Evolutionary conservation across 2,888 invertebrate genomes (phyloP).

Genomic region (Chymomyza fuscimana): DNA sequence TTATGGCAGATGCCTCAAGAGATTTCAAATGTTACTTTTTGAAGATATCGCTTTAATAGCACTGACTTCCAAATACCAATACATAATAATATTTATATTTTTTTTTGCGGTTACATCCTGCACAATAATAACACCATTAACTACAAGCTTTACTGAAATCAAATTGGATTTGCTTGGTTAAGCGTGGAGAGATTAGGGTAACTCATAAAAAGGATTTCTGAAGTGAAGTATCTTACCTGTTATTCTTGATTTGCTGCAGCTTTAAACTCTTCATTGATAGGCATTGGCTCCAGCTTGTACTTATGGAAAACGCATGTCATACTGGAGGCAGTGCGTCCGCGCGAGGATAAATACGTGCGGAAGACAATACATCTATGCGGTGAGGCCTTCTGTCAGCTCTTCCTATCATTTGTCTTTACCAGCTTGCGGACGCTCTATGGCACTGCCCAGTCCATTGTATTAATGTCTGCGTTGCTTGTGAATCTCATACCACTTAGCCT

Average conservation of each 20-base stretch:
- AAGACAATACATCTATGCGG: conserved; percentile 78
- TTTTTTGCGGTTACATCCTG: too few species aligned
- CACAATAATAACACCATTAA: too few species aligned
- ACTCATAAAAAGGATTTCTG: neutral
- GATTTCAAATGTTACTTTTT: too few species aligned
- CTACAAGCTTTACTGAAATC: too few species aligned
- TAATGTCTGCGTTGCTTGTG: conserved; percentile 78
- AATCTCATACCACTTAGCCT: conserved; percentile 78
- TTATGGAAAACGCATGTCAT: conserved; percentile 78
- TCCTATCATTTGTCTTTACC: conserved; percentile 79
- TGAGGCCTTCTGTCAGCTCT: conserved; percentile 79
- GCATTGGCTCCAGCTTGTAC: conserved; percentile 77
- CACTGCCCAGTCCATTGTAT: conserved; percentile 77
- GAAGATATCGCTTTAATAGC: too few species aligned
- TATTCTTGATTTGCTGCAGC: neutral
- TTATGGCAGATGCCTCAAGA: too few species aligned
- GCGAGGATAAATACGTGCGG: conserved; percentile 78
- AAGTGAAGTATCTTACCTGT: neutral
- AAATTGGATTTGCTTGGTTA: too few species aligned
- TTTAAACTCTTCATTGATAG: conserved; percentile 46
- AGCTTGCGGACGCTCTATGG: conserved; percentile 78
- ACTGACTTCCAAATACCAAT: too few species aligned
- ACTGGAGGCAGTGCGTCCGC: conserved; percentile 78
- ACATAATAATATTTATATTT: too few species aligned
- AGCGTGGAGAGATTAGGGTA: too few species aligned